A percentile compares a stretch with the other conserved stretches of the same genome.
phyloP scores from a whole-genome alignment of 1,140 invertebrate genomes.

The Caenorhabditis remanei region DNA sequence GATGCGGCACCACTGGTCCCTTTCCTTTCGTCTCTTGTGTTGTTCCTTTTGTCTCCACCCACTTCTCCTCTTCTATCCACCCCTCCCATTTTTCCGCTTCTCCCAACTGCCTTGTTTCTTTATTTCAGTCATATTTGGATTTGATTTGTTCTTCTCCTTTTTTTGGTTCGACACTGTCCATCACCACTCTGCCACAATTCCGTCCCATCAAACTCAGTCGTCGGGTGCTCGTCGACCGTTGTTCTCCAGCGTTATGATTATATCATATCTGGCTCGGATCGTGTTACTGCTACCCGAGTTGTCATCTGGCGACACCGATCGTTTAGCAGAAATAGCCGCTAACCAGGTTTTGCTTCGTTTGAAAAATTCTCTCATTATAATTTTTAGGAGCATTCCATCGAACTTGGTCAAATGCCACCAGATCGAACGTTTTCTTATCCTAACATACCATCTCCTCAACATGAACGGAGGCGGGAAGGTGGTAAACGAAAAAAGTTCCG shows the following conservation, averaged over 20 bases:
- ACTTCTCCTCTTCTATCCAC: neutral
- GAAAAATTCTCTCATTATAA: neutral
- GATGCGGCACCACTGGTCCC: slow-evolving; percentile 51
- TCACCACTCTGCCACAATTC: slow-evolving; percentile 16
- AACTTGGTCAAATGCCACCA: slow-evolving; percentile 10
- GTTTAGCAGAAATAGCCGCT: slow-evolving; percentile 66
- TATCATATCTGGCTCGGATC: slow-evolving; percentile 72
- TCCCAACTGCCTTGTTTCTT: neutral
- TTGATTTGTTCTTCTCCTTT: neutral
- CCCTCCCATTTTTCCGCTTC: neutral
- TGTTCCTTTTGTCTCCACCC: slow-evolving; percentile 51
- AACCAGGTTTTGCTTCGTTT: neutral
- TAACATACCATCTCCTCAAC: neutral
- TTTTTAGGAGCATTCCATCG: neutral
- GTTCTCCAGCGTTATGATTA: slow-evolving; percentile 66
- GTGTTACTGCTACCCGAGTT: slow-evolving; percentile 72
- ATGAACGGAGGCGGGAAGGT: slow-evolving; percentile 2
- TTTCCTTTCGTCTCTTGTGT: slow-evolving; percentile 19
- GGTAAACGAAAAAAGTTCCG: slow-evolving; percentile 43
- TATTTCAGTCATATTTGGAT: slow-evolving; percentile 3
- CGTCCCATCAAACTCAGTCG: slow-evolving; percentile 1
- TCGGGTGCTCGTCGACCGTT: slow-evolving; percentile 25
- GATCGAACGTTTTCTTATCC: slow-evolving; percentile 35
- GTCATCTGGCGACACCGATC: slow-evolving; percentile 65
- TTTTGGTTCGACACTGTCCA: neutral